These are phyloP conservation scores for Drymonia ruficornis DNA, from an alignment of 2,888 invertebrate genomes.

Conservation along the genomic window DNA sequence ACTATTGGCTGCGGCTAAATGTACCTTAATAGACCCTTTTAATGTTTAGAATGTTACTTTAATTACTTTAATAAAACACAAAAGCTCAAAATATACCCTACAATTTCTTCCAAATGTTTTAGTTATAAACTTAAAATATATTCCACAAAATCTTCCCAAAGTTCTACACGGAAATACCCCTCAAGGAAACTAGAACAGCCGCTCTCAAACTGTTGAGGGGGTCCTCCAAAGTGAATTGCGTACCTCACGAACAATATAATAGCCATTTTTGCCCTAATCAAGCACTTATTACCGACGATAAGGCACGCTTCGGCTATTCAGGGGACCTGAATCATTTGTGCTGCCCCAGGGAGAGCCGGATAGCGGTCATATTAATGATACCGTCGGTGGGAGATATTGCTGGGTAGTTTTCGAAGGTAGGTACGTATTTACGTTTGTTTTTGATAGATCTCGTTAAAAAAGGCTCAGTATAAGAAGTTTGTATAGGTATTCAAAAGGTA, in stretches of 20 bases:
- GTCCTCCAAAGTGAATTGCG: conserved; percentile 27
- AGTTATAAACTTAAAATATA: background rate
- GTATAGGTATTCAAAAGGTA: too few species aligned
- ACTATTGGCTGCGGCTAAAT: too few species aligned
- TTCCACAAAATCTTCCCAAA: background rate
- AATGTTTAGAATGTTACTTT: too few species aligned
- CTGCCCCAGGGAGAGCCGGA: conserved; percentile 35
- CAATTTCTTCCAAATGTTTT: too few species aligned
- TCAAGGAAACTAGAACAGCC: conserved; percentile 3
- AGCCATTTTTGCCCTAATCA: conserved; percentile 58
- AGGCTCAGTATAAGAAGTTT: too few species aligned
- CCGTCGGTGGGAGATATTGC: background rate
- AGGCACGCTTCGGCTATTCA: conserved; percentile 61
- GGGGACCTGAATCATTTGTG: conserved; percentile 45
- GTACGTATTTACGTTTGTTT: too few species aligned
- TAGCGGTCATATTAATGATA: conserved; percentile 25
- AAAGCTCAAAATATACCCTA: too few species aligned
- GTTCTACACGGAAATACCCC: background rate
- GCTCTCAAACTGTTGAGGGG: conserved; percentile 18
- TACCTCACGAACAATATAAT: conserved; percentile 36
- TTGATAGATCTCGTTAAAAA: too few species aligned
- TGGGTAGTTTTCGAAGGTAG: background rate
- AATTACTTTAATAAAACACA: too few species aligned
- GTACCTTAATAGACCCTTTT: too few species aligned
- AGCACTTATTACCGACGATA: conserved; percentile 55